Evolutionary conservation across 2,113 vertebrate species (phyloP), one percentile per base, ranked within the genome.

Genomic region (Shinisaurus crocodilurus): DNA sequence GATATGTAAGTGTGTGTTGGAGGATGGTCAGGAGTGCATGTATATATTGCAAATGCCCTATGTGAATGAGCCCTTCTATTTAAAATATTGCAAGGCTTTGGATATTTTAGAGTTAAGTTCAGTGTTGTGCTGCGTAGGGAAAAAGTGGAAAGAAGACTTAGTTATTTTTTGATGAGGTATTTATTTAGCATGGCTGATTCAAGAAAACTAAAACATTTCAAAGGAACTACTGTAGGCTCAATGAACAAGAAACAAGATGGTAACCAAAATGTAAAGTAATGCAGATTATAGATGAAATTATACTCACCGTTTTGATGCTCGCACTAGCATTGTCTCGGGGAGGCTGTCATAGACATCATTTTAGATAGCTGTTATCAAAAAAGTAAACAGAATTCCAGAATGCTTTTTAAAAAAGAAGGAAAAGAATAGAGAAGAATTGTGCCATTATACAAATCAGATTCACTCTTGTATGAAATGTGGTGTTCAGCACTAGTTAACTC

Each of bases 401-500:
- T 25, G 45, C 48, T 23, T 87, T 87, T 87, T 60, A n/a, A 34
- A 79, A 79, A 60, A 45, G 74, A 63, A 65, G 29, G 57, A n/a
- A 77, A 77, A 87, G 4, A 60, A 37, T 13, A 45, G 40, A 32
- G 50, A 76, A n/a, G 13, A 63, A 63, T 65, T 76, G 29, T 43
- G n/a, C n/a, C 72, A 76, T 76, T 88, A 65, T 79, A 79, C 40
- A 77, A 48, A 65, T 67, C 74, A 60, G 40, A 88, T 88, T 79
- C 74, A 88, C 3, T 32, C 37, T 79, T 88, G 48, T 65, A 79
- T 88, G 37, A 88, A 75, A 88, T 67, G 37, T 63, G 20, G 32
- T 88, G 75, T 88, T 77, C 75, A 67, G 27, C 74, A 77, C 29
- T 87, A 23, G 74, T 45, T 63, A 77, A 87, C 29, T 65, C 23